Conservation (phyloP, 2,797 vertebrate species). For the Crocidura indochinensis region DNA sequence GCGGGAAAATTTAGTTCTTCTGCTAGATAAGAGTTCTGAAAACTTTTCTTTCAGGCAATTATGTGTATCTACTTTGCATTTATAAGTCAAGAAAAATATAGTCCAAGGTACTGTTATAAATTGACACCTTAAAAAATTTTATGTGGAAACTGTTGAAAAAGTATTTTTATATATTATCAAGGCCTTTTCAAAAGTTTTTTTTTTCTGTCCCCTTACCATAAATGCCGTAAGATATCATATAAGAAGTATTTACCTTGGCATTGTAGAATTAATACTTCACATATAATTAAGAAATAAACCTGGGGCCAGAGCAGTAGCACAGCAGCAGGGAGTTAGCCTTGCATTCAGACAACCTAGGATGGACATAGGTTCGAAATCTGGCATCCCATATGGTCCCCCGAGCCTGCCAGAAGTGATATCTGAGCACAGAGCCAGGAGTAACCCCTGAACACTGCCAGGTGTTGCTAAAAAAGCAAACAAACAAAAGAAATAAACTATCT, state of each 20-base stretch:
- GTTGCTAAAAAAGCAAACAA: too few species aligned
- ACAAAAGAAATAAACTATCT: too few species aligned
- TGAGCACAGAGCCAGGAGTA: too few species aligned
- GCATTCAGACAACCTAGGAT: too few species aligned
- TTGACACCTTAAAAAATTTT: constrained; percentile 51
- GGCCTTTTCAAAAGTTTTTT: constrained; percentile 32
- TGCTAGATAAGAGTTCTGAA: constrained; percentile 48
- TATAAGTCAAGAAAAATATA: constrained; percentile 71
- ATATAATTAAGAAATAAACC: constrained; percentile 39
- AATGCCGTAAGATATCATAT: constrained; percentile 27
- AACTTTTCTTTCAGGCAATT: constrained; percentile 14
- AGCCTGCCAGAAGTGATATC: too few species aligned
- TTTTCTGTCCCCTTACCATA: constrained; percentile 46
- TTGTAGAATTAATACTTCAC: constrained; percentile 50
- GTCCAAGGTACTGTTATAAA: constrained; percentile 50
- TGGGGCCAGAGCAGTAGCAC: too few species aligned
- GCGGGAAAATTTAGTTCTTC: constrained; percentile 43
- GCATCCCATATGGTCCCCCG: too few species aligned
- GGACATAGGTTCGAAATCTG: too few species aligned
- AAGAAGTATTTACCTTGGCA: too few species aligned
- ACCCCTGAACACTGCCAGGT: too few species aligned
- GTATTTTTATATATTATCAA: constrained; percentile 61
- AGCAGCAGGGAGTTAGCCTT: too few species aligned
- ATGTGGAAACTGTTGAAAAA: constrained; percentile 41
- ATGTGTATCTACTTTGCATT: constrained; percentile 57